Percentiles rank a stretch among this genome's conserved stretches.
Evolutionary conservation across 2,797 vertebrate species (phyloP).

Genomic region (Nyctalus aviator): DNA sequence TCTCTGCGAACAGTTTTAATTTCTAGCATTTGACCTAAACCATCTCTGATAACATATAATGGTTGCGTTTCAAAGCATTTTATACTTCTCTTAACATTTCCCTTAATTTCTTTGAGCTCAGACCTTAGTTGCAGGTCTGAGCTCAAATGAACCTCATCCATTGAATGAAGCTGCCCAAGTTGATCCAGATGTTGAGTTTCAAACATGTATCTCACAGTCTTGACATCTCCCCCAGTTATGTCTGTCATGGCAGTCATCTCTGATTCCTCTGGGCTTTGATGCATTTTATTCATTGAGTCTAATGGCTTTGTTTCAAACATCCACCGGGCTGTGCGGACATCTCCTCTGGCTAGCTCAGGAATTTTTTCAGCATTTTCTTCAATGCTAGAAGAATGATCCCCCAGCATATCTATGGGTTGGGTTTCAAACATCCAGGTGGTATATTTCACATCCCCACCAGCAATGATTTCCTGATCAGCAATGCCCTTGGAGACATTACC

Average conservation of each 20-base stretch:
- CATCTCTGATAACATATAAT: slow-evolving; percentile 92
- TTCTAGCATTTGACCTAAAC: slow-evolving; percentile 91
- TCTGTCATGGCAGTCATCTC: slow-evolving; percentile 85
- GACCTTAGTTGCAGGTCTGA: slow-evolving; percentile 89
- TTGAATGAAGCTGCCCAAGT: slow-evolving; percentile 90
- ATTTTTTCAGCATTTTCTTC: slow-evolving; percentile 87
- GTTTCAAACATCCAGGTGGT: slow-evolving; percentile 95
- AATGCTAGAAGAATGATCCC: slow-evolving; percentile 76
- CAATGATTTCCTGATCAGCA: slow-evolving; percentile 90
- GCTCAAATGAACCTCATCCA: slow-evolving; percentile 89
- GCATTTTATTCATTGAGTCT: slow-evolving; percentile 91
- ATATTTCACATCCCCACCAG: slow-evolving; percentile 91
- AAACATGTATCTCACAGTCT: slow-evolving; percentile 92
- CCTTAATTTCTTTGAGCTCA: slow-evolving; percentile 93
- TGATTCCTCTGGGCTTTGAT: slow-evolving; percentile 87
- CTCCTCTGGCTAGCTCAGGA: slow-evolving; percentile 91
- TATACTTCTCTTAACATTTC: slow-evolving; percentile 91
- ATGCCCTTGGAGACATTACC: slow-evolving; percentile 86
- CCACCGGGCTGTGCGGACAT: slow-evolving; percentile 89
- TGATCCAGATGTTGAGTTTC: slow-evolving; percentile 92
- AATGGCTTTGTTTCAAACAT: slow-evolving; percentile 93
- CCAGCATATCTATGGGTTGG: slow-evolving; percentile 89
- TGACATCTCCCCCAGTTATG: slow-evolving; percentile 91
- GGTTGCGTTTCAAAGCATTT: slow-evolving; percentile 94
- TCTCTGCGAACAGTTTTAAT: slow-evolving; percentile 93